Evolutionary conservation across 1,140 invertebrate species (phyloP), one percentile per base, ranked within the genome.

Genomic region (Lasioglossum albipes): DNA sequence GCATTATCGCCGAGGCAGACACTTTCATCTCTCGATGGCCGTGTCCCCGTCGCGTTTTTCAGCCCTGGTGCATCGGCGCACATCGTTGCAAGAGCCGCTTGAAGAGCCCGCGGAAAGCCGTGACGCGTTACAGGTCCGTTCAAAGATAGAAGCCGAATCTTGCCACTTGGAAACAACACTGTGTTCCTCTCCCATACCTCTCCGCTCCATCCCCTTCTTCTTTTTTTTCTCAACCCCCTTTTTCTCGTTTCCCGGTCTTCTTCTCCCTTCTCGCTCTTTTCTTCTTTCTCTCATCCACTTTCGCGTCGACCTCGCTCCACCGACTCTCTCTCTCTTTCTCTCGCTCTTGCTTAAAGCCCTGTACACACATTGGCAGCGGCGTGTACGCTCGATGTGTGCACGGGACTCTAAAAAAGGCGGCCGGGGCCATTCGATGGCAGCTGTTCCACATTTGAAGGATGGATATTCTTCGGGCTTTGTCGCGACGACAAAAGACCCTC

Each of bases 401-500:
- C 74, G 62, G 64, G 73, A 77, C 81, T 88, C 69, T 82, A 72
- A 71, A 84, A 42, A 42, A 67, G 41, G 54, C n/a, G 57, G 41
- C 31, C 13, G 71, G 66, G 62, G 27, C 74, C 59, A 91, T 92
- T 92, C 31, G 59, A 65, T 22, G n/a, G 62, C 69, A 79, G 66
- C 41, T 59, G 52, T 91, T 92, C 91, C 89, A 93, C 88, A 91
- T 92, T 92, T 91, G 91, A 92, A 92, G 62, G 62, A 65, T 65
- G 62, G 62, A 65, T 65, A 65, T 65, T 92, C 90, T 91, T 92
- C 87, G 83, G 86, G 89, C 91, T 92, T 92, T 92, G 91, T 93
- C 86, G 89, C 71, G 73, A 78, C 87, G 87, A 93, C 91, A 93
- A 93, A 93, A 90, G 92, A 89, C 82, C 79, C 86, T 83, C 88